Conservation (phyloP, 1,140 invertebrate species). For the Metaphire vulgaris region DNA sequence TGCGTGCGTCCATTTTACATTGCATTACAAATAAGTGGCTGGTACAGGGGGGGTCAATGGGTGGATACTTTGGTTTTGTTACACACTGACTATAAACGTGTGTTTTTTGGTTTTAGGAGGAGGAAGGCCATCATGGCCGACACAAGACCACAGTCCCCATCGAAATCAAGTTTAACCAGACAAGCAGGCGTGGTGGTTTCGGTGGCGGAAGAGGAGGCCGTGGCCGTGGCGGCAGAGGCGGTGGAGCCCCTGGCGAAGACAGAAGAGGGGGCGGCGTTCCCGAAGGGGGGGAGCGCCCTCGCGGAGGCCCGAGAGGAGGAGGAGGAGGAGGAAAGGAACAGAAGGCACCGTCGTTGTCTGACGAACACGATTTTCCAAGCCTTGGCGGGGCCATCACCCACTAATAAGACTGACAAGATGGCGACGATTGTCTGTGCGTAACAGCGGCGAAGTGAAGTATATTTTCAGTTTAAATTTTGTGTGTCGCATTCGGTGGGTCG, state of each 20-base stretch:
- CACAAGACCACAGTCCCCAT: not conserved
- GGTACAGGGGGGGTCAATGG: too few species aligned
- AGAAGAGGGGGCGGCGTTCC: not conserved
- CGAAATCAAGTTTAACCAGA: not conserved
- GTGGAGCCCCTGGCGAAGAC: not conserved
- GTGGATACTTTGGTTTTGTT: too few species aligned
- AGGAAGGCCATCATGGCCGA: not conserved
- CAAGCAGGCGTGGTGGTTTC: not conserved
- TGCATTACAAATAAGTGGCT: too few species aligned
- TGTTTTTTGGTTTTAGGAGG: not conserved
- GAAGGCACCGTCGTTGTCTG: conserved; percentile 80
- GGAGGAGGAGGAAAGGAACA: not conserved
- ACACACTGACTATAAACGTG: too few species aligned
- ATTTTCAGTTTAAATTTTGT: too few species aligned
- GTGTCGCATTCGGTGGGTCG: too few species aligned
- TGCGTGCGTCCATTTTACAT: too few species aligned
- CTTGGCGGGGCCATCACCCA: conserved; percentile 45
- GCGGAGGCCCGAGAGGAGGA: not conserved
- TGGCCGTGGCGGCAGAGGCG: not conserved
- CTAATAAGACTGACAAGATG: too few species aligned
- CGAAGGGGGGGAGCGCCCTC: not conserved
- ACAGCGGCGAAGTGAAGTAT: too few species aligned
- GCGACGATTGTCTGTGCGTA: too few species aligned
- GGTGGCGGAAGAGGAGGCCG: not conserved
- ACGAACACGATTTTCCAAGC: conserved; percentile 89